Percentiles rank a stretch among this genome's conserved stretches.
Conservation (phyloP, 2,888 invertebrate species). For the Chrysolina oricalcia region DNA sequence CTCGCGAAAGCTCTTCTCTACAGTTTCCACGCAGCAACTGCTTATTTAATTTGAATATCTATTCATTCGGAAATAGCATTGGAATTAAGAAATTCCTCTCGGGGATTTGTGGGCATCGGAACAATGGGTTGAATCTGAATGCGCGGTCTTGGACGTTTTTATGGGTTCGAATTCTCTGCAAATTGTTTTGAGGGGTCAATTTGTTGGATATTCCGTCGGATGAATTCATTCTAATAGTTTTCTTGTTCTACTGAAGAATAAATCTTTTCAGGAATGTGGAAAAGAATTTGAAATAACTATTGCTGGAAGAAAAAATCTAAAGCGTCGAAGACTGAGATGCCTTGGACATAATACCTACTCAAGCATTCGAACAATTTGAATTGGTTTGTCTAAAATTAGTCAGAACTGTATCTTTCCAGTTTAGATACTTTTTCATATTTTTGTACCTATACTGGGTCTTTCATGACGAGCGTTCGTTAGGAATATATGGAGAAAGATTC, state of each 20-base stretch:
- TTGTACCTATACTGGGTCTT: no score
- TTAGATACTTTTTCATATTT: no score
- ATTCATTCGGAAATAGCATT: constrained; percentile 49
- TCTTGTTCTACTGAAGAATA: neutral
- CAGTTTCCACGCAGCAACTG: constrained; percentile 37
- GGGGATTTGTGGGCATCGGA: constrained; percentile 37
- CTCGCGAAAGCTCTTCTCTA: constrained; percentile 23
- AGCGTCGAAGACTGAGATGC: no score
- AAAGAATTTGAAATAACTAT: no score
- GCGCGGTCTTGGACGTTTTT: constrained; percentile 43
- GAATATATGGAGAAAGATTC: no score
- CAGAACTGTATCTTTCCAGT: no score
- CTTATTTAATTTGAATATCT: constrained; percentile 54
- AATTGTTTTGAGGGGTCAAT: constrained; percentile 41
- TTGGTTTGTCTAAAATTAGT: no score
- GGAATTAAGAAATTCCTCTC: constrained; percentile 51
- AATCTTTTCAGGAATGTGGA: no score
- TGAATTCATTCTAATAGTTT: neutral
- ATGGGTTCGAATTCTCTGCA: constrained; percentile 35
- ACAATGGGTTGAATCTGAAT: constrained; percentile 41
- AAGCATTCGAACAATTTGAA: no score
- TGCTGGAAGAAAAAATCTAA: no score
- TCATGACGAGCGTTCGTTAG: no score
- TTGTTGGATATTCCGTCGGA: constrained; percentile 13
- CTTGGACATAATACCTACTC: no score